These are phyloP conservation scores for Dipodomys ordii DNA, from an alignment of 2,113 vertebrate genomes.

Conservation along the genomic window DNA sequence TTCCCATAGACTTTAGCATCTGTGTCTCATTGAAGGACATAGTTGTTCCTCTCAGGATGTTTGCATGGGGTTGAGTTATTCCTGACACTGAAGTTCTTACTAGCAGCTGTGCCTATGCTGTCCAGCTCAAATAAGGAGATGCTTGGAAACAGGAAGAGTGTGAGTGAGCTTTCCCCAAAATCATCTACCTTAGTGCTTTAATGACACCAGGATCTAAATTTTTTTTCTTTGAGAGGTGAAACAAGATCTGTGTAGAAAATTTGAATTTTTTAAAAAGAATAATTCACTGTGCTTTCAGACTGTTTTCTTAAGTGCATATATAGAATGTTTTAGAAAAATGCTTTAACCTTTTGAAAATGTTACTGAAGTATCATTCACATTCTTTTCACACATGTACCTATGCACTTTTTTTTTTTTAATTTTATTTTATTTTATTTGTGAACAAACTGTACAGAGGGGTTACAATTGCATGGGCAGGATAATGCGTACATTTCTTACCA, in stretches of 20 bases:
- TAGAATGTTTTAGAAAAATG: too few species aligned
- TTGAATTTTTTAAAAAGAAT: constrained; percentile 17
- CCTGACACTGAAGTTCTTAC: constrained; percentile 18
- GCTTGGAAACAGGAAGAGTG: neutral
- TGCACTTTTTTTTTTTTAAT: too few species aligned
- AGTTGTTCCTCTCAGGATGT: neutral
- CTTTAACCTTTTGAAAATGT: neutral
- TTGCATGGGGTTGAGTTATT: neutral
- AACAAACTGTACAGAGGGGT: too few species aligned
- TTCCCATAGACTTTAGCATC: neutral
- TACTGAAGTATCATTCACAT: neutral
- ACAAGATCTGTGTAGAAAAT: neutral
- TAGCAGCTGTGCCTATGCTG: neutral
- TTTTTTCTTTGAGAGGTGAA: constrained; percentile 24
- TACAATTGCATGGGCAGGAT: too few species aligned
- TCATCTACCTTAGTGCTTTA: too few species aligned
- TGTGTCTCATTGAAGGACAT: neutral
- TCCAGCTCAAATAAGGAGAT: neutral
- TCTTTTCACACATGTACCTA: neutral
- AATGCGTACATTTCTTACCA: too few species aligned
- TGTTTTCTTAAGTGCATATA: too few species aligned
- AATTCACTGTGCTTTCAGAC: neutral
- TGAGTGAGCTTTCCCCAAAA: too few species aligned
- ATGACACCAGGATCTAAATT: neutral
- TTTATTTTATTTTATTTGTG: too few species aligned